Evolutionary conservation across 2,888 invertebrate species (phyloP), one percentile per base, ranked within the genome.

Genomic region (Meteorus colon): DNA sequence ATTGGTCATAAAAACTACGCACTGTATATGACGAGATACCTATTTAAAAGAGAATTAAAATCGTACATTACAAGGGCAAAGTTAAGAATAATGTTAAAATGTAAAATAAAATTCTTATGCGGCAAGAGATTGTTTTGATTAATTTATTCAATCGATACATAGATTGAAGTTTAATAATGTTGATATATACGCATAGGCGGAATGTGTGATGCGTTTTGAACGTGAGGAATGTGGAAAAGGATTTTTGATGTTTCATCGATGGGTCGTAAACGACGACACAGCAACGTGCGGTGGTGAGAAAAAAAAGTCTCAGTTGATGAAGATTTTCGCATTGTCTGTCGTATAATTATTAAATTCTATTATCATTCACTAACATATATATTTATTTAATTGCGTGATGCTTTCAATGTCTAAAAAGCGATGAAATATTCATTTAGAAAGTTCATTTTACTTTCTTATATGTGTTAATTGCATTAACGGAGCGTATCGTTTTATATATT

Each of bases 241-340:
- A 55, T 19, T 55, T 55, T 55, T 55, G 55, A 55, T 55, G 55
- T 55, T 55, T 55, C 55, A 55, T 24, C 55, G 55, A 55, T 55
- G 55, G 55, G 55, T 55, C 19, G 10, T 55, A 55, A 55, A 55
- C n/a, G 19, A 55, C 55, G 19, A 8, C 19, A 19, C 55, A 19
- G 48, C 24, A 55, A 55, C 19, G 55, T 55, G 55, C 55, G 8
- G 55, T 55, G 19, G 55, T 55, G 19, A 12, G 12, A 8, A 41
- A 41, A 41, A 41, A 41, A 55, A 19, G 4, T 55, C 19, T 55
- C 55, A 24, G 48, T 55, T 19, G 19, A 19, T 55, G 4, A 24
- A 55, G 19, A 41, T 41, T 41, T 55, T 19, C 2, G 19, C 55
- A 55, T 8, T 4, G n/a, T 51, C 19, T 12, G 41, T n/a, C n/a